Conservation (phyloP, 2,888 invertebrate genomes). For the Pandemis heparana region DNA sequence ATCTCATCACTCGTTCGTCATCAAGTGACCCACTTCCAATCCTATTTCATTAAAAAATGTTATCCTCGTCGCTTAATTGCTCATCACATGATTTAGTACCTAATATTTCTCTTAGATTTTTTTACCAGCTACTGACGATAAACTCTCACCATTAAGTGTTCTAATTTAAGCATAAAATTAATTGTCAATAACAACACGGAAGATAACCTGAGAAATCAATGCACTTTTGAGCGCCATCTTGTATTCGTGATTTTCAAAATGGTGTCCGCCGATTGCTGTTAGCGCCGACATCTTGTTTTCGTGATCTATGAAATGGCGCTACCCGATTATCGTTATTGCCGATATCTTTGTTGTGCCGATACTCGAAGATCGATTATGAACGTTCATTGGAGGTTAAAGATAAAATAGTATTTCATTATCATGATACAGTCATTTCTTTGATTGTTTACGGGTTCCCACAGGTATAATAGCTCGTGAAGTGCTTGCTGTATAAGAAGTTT, state of each 20-base stretch:
- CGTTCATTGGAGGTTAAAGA: slow-evolving; percentile 23
- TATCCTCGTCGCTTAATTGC: too few species aligned
- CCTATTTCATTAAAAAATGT: too few species aligned
- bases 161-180: too few species aligned
- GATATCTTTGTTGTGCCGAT: slow-evolving; percentile 39
- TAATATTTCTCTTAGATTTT: too few species aligned
- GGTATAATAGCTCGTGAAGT: neutral
- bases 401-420: slow-evolving; percentile 32
- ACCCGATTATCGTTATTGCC: slow-evolving; percentile 36
- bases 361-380: slow-evolving; percentile 38
- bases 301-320: slow-evolving; percentile 41
- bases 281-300: slow-evolving; percentile 35
- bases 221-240: neutral
- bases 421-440: neutral
- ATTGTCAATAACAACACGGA: too few species aligned
- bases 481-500: neutral
- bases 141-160: too few species aligned
- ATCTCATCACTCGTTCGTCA: too few species aligned
- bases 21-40: too few species aligned
- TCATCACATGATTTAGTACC: too few species aligned
- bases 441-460: neutral
- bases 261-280: too few species aligned
- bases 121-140: too few species aligned
- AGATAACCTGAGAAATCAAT: neutral
- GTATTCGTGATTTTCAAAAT: too few species aligned